These are phyloP conservation scores for Paelopatides confundens DNA, from an alignment of 53 echinoderm and acorn worm species.

Conservation along the genomic window DNA sequence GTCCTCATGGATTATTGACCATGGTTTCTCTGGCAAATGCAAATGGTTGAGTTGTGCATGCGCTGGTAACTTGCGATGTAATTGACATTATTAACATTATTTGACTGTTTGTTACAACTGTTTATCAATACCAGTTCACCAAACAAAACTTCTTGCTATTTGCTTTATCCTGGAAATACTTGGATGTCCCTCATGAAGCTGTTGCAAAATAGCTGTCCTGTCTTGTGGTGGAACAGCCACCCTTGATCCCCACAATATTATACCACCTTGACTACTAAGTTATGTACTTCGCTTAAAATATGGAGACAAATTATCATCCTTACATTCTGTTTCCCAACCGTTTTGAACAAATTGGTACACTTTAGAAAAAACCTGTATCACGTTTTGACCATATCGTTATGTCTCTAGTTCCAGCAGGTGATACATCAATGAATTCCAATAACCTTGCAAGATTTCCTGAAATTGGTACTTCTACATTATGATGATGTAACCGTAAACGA, in stretches of 20 bases:
- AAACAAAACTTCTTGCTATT: constrained; percentile 48
- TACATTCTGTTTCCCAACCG: constrained; percentile 19
- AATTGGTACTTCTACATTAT: background rate
- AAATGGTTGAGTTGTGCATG: constrained; percentile 53
- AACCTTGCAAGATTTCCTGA: constrained; percentile 1
- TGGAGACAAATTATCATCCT: constrained; percentile 31
- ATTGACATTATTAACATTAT: constrained; percentile 13
- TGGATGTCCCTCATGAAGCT: constrained; percentile 64
- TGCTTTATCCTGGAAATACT: constrained; percentile 50
- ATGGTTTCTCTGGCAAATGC: constrained; percentile 60
- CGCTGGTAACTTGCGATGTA: constrained; percentile 37
- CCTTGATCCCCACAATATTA: constrained; percentile 60
- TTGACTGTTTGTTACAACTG: constrained; percentile 36
- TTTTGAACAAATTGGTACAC: background rate
- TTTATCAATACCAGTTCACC: constrained; percentile 64
- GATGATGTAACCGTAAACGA: background rate
- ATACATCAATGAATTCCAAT: background rate
- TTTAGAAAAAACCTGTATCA: background rate
- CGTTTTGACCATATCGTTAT: background rate
- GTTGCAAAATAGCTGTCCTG: constrained; percentile 35
- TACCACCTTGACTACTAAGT: constrained; percentile 35
- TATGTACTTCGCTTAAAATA: constrained; percentile 42
- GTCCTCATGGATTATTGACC: constrained; percentile 52
- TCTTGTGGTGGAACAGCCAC: constrained; percentile 53
- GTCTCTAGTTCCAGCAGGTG: background rate